Evolutionary conservation across 2,113 vertebrate species (phyloP).

Genomic region (Sprattus sprattus): DNA sequence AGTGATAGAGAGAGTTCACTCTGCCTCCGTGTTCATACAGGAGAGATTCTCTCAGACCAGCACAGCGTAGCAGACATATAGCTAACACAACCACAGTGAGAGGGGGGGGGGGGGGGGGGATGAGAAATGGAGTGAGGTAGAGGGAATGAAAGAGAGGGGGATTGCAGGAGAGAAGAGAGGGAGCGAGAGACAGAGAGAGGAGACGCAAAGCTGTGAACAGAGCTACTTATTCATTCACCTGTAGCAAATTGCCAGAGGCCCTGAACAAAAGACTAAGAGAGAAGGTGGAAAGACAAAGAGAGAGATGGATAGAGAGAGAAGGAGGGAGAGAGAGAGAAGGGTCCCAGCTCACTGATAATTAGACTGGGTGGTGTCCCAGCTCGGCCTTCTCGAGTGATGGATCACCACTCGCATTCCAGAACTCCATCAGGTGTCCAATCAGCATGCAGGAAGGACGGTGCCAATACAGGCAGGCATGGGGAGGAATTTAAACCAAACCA

Average conservation of each 20-base stretch:
- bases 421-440: neutral
- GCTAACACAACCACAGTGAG: too few species aligned
- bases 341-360: neutral
- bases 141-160: neutral
- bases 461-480: neutral
- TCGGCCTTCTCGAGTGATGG: neutral
- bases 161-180: neutral
- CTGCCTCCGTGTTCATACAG: too few species aligned
- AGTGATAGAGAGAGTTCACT: too few species aligned
- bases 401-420: neutral
- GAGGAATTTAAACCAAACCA: neutral
- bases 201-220: neutral
- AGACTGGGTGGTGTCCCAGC: neutral
- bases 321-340: neutral
- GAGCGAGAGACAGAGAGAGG: neutral
- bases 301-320: neutral
- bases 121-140: too few species aligned
- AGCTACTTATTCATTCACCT: constrained; percentile 11
- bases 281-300: neutral
- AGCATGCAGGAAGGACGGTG: neutral
- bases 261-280: neutral
- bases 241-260: neutral
- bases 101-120: too few species aligned
- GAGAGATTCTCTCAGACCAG: neutral
- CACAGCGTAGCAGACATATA: too few species aligned